phyloP scores from a whole-genome alignment of 2,888 invertebrate genomes.

The Panopea generosa region DNA sequence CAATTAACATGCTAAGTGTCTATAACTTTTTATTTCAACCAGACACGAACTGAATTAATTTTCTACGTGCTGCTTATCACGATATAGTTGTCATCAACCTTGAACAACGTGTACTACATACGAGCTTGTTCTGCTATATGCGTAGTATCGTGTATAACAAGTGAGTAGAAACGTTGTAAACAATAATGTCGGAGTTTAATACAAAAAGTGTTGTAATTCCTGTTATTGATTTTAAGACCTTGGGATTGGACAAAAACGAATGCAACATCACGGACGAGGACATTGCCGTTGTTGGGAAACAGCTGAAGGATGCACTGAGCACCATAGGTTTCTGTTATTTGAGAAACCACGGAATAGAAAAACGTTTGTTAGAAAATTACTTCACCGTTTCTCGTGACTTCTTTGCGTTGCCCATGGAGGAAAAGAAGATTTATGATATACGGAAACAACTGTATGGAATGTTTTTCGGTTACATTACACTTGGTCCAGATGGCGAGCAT shows the following conservation, averaged over 20 bases:
- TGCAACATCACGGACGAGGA: neutral
- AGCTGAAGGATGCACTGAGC: slow-evolving; percentile 10
- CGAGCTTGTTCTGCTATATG: too few species aligned
- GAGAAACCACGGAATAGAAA: slow-evolving; percentile 59
- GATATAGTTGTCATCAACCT: too few species aligned
- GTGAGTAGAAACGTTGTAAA: too few species aligned
- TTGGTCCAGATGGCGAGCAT: neutral
- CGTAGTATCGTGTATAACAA: too few species aligned
- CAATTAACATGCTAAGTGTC: too few species aligned
- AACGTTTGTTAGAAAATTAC: slow-evolving; percentile 19
- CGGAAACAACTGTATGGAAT: neutral
- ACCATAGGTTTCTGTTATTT: slow-evolving; percentile 57
- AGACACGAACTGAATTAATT: too few species aligned
- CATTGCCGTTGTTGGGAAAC: neutral
- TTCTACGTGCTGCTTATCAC: too few species aligned
- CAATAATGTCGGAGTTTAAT: too few species aligned
- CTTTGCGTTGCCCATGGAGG: slow-evolving; percentile 49
- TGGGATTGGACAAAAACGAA: too few species aligned
- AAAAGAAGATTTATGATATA: slow-evolving; percentile 44
- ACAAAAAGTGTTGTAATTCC: neutral
- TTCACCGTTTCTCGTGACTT: slow-evolving; percentile 34
- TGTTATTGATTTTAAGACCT: too few species aligned
- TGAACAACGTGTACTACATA: too few species aligned
- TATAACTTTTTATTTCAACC: too few species aligned
- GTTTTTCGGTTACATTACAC: neutral